A percentile compares a stretch with the other conserved stretches of the same genome.
Conservation (phyloP, 2,113 vertebrate species). For the Upupa epops region DNA sequence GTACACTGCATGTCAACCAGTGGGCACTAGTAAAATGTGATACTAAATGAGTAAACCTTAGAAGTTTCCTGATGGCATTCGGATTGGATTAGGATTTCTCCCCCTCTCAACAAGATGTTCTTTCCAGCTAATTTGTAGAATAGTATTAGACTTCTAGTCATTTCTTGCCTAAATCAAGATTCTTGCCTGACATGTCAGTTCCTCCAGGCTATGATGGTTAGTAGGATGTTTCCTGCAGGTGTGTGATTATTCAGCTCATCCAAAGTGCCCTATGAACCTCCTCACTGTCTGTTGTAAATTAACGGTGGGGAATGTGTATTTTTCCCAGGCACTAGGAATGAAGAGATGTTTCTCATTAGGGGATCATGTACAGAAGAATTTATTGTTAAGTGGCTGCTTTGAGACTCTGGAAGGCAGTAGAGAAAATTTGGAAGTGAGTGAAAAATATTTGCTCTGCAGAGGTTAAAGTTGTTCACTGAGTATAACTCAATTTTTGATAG, state of each 20-base stretch:
- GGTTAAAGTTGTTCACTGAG: neutral
- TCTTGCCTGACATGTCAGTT: conserved; percentile 36
- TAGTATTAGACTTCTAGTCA: neutral
- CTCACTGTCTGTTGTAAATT: conserved; percentile 43
- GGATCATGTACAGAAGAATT: neutral
- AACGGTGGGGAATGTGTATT: neutral
- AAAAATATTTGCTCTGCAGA: neutral
- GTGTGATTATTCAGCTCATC: conserved; percentile 64
- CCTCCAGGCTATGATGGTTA: conserved; percentile 14
- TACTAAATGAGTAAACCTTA: neutral
- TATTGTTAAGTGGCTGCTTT: neutral
- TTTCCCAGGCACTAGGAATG: conserved; percentile 32
- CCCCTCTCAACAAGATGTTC: neutral
- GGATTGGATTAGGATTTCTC: neutral
- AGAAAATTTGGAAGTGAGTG: neutral
- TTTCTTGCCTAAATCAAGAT: conserved; percentile 46
- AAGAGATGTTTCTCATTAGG: neutral
- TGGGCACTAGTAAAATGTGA: neutral
- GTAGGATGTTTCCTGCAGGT: conserved; percentile 58
- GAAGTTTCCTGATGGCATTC: conserved; percentile 4
- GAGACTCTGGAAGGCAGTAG: neutral
- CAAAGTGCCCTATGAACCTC: conserved; percentile 52
- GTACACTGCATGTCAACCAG: neutral
- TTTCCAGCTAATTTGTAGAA: neutral
- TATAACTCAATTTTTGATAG: neutral